Percentiles rank a stretch among this genome's conserved stretches.
These are phyloP conservation scores for Myoxocephalus aenaeus DNA, from an alignment of 2,797 vertebrate genomes.

Conservation along the genomic window DNA sequence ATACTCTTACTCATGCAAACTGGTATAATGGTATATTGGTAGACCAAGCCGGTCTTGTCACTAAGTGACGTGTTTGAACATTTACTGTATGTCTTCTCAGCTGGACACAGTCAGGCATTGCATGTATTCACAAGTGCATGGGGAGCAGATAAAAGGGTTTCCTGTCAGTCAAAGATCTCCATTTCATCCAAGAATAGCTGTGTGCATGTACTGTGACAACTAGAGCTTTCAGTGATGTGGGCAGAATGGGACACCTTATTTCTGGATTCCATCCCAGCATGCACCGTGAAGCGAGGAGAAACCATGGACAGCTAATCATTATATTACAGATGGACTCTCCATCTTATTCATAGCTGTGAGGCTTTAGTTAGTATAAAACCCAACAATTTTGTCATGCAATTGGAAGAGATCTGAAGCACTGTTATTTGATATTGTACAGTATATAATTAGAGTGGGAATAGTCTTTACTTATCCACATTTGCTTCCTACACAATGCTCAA, in stretches of 20 bases:
- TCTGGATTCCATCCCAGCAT: not conserved
- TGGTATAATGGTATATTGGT: not conserved
- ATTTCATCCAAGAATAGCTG: not conserved
- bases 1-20: no score
- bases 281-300: not conserved
- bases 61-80: not conserved
- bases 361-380: not conserved
- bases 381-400: not conserved
- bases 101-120: not conserved
- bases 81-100: not conserved
- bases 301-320: not conserved
- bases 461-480: not conserved
- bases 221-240: not conserved
- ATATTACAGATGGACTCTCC: not conserved
- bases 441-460: not conserved
- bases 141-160: slow-evolving; percentile 5
- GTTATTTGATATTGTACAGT: not conserved
- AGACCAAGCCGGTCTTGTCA: not conserved
- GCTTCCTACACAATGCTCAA: not conserved
- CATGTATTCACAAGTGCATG: not conserved
- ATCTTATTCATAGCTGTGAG: not conserved
- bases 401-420: not conserved
- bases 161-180: not conserved
- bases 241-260: not conserved
- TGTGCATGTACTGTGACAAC: not conserved